Percentiles rank a stretch among this genome's conserved stretches.
phyloP scores from a whole-genome alignment of 2,113 vertebrate genomes.

The Petaurus breviceps region DNA sequence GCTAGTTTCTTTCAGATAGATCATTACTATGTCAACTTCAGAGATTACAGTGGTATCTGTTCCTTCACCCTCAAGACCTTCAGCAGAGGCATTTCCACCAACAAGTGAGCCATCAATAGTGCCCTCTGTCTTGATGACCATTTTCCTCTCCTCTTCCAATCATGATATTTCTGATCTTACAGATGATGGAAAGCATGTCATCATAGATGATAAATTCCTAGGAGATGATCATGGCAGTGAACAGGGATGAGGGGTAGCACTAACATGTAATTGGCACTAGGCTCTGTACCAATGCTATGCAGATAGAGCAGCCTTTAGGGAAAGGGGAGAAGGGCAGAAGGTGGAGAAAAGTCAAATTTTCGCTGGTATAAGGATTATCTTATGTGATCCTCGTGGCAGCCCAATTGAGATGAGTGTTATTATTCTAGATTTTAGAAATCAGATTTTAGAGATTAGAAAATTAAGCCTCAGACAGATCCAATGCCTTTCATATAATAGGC shows the following conservation, averaged over 20 bases:
- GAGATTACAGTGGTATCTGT: conserved; percentile 71
- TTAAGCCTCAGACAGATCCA: too few relatives aligned
- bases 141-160: neutral
- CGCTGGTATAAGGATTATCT: too few relatives aligned
- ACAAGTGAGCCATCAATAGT: conserved; percentile 81
- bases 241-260: too few relatives aligned
- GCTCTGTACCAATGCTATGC: too few relatives aligned
- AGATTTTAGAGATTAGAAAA: too few relatives aligned
- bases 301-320: too few relatives aligned
- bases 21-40: conserved; percentile 89
- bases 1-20: conserved; percentile 85
- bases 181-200: neutral
- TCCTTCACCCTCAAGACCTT: conserved; percentile 79
- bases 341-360: too few relatives aligned
- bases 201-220: neutral
- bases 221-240: neutral
- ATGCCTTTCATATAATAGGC: neutral
- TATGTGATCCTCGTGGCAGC: too few relatives aligned
- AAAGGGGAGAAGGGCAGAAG: too few relatives aligned
- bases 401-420: too few relatives aligned
- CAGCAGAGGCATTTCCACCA: conserved; percentile 83
- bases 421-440: too few relatives aligned
- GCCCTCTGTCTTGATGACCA: conserved; percentile 82
- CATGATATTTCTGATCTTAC: neutral
- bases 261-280: too few relatives aligned